Evolutionary conservation across 2,888 invertebrate species (phyloP).

Genomic region (Philonicus albiceps): DNA sequence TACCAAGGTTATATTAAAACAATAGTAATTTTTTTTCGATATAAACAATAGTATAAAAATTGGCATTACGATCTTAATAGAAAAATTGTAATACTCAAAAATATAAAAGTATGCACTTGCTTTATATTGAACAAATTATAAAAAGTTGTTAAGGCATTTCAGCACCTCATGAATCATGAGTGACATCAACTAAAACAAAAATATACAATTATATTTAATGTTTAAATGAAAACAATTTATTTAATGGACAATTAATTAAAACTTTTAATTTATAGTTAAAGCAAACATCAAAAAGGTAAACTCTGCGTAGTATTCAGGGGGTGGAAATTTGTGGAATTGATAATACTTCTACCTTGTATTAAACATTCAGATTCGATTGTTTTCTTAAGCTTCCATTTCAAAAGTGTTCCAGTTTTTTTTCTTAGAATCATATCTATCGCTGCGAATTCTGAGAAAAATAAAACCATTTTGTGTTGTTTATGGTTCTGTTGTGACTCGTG

Average conservation of each 20-base stretch:
- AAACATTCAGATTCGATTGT: background rate
- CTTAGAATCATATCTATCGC: background rate
- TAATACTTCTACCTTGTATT: too few relatives aligned
- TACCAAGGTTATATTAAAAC: too few relatives aligned
- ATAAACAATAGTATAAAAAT: too few relatives aligned
- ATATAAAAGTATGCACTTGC: too few relatives aligned
- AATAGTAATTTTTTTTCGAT: too few relatives aligned
- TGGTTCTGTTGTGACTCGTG: background rate
- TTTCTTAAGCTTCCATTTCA: background rate
- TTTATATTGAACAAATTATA: too few relatives aligned
- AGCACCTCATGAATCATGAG: too few relatives aligned
- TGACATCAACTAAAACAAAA: too few relatives aligned
- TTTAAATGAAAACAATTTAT: background rate
- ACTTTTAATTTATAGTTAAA: background rate
- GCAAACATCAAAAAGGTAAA: background rate
- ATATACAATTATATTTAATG: too few relatives aligned
- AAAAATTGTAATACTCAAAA: too few relatives aligned
- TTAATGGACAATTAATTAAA: background rate
- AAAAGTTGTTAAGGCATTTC: too few relatives aligned
- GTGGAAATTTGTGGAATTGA: background rate
- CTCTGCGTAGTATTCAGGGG: background rate
- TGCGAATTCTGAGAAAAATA: background rate
- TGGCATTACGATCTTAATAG: too few relatives aligned
- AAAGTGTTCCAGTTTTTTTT: background rate
- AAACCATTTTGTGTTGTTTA: background rate